Conservation (phyloP, 2,113 vertebrate genomes). For the Burhinus bistriatus region DNA sequence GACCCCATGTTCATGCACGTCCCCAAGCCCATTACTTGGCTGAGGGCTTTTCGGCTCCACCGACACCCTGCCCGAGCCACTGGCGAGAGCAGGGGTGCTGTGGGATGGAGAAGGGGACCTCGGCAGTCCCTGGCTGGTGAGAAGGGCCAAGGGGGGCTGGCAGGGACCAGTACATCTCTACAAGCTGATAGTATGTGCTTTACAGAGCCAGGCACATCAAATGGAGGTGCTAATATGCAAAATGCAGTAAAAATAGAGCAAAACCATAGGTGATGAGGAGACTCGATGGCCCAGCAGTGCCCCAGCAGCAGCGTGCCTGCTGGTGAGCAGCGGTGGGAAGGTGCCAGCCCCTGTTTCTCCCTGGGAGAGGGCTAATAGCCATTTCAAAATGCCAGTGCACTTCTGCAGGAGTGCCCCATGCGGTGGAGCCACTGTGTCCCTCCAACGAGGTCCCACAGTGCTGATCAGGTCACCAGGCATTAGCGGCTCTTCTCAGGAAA, state of each 20-base stretch:
- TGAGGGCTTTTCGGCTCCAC: background rate
- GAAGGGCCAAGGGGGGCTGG: background rate
- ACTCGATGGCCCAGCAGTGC: too few relatives aligned
- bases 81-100: background rate
- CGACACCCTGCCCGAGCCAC: accelerated
- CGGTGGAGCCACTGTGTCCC: accelerated
- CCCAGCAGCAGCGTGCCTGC: too few relatives aligned
- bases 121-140: background rate
- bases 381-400: background rate
- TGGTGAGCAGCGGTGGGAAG: background rate
- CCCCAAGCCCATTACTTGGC: background rate
- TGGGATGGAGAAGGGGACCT: background rate
- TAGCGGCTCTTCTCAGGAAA: background rate
- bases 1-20: background rate
- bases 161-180: background rate
- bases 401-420: background rate
- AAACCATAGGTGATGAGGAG: background rate
- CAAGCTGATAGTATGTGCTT: accelerated
- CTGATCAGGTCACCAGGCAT: background rate
- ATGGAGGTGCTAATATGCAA: background rate
- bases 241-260: background rate
- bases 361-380: background rate
- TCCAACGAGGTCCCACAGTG: background rate
- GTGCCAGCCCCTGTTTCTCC: background rate
- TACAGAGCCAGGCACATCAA: accelerated